Base-by-base conservation (phyloP, 2,113 vertebrate genomes). In the Struthio camelus region DNA sequence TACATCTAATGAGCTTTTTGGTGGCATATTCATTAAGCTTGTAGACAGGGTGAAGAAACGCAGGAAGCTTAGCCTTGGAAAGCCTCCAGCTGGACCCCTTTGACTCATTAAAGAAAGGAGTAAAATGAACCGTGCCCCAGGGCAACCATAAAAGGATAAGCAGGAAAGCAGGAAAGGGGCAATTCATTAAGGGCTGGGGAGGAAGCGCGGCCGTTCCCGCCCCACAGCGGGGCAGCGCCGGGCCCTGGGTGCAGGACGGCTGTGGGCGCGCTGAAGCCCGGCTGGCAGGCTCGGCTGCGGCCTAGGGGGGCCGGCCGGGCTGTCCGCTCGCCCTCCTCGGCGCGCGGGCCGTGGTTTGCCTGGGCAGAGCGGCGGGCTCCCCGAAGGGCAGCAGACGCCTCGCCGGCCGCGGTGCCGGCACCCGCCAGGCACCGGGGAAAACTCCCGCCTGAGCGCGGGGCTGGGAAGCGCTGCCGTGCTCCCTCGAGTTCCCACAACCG, bases 141-240 rank as follows among this genome's bases (percentile, higher is more conserved):
- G 96, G 93, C 84, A 94, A 80, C 90, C 38, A 1, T 95, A 97
- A 94, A 96, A 97, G 70, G 83, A 90, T 71, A 96, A 95, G 91
- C 48, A 70, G 94, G 85, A 64, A 96, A 96, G 91, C 92, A 96
- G 96, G 95, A 97, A 97, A 90, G 96, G 95, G 94, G 91, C 96
- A 95, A 95, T 97, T 96, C 91, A 90, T 96, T 96, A 97, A 93
- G 82, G 90, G 85, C 67, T 36, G 54, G 58, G 65, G 71, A 66
- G 61, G 80, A 67, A 48, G 67, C 53, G 53, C 70, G 80, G 85
- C 85, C 73, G 73, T 73, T 69, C 82, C 62, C 56, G 79, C 81
- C 42, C 44, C 12, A 1, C 12, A 1, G 53, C 13, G 0, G 1
- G 71, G 77, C 77, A 79, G 46, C 14, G 22, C 7, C 2, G n/a